Percentiles rank a stretch among this genome's conserved stretches.
Conservation (phyloP, 1,140 invertebrate species). For the Onthophagus taurus region DNA sequence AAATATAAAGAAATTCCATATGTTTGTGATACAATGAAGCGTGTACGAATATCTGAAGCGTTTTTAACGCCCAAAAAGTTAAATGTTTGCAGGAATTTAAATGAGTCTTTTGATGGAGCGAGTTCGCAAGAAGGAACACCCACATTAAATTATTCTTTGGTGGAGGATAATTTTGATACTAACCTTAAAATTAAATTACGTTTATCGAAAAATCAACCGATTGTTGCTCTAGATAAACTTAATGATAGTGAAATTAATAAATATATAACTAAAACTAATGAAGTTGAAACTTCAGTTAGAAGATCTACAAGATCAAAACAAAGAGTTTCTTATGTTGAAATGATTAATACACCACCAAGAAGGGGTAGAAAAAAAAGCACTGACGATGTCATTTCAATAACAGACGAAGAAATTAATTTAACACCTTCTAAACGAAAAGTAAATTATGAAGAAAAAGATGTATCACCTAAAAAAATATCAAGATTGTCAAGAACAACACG, state of each 20-base stretch:
- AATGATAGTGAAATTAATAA: neutral
- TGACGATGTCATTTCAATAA: neutral
- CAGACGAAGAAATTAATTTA: neutral
- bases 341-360: conserved; percentile 1
- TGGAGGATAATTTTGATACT: neutral
- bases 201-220: conserved; percentile 7
- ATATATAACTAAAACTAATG: conserved; percentile 1
- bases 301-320: conserved; percentile 11
- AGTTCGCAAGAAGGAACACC: conserved; percentile 3
- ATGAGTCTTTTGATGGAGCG: conserved; percentile 12
- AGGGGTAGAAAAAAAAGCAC: conserved; percentile 9
- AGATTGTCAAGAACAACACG: neutral
- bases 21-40: too few species aligned
- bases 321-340: conserved; percentile 12
- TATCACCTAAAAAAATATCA: neutral
- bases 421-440: neutral
- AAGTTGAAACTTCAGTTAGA: conserved; percentile 5
- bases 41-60: too few species aligned
- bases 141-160: conserved; percentile 10
- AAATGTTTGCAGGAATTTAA: conserved; percentile 10
- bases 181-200: conserved; percentile 8
- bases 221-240: neutral
- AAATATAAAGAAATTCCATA: too few species aligned
- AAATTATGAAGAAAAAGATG: conserved; percentile 1
- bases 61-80: too few species aligned